Conservation (phyloP, 2,797 vertebrate genomes). For the Thamnophis elegans region DNA sequence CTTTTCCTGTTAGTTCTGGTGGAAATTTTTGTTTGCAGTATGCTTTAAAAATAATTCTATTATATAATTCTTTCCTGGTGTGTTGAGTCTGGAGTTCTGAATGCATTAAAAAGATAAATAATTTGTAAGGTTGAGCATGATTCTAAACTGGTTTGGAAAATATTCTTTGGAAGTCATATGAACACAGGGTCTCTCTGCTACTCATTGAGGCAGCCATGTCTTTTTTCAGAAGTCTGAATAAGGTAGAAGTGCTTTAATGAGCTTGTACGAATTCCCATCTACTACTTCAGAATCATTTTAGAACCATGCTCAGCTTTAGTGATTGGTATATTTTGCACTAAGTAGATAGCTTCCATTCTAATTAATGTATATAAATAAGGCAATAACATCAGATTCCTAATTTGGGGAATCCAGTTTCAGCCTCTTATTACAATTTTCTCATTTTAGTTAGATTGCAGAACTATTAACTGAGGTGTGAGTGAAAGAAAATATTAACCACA, state of each 20-base stretch:
- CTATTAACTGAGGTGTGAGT: background rate
- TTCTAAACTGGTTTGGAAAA: background rate
- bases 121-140: background rate
- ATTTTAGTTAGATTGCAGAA: background rate
- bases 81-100: background rate
- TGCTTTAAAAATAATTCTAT: background rate
- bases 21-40: background rate
- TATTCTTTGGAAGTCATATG: background rate
- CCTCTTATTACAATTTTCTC: background rate
- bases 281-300: background rate
- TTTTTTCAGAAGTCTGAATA: background rate
- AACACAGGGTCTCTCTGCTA: background rate
- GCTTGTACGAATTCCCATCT: background rate
- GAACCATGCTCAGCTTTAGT: background rate
- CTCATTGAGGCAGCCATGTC: background rate
- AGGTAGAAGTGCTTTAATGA: background rate
- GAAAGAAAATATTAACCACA: background rate
- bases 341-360: background rate
- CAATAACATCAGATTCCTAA: background rate
- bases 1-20: background rate
- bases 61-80: background rate
- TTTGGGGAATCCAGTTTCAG: background rate
- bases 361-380: background rate
- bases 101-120: background rate
- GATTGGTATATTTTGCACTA: background rate